Conservation (phyloP, 2,797 vertebrate species). For the Nasua narica region DNA sequence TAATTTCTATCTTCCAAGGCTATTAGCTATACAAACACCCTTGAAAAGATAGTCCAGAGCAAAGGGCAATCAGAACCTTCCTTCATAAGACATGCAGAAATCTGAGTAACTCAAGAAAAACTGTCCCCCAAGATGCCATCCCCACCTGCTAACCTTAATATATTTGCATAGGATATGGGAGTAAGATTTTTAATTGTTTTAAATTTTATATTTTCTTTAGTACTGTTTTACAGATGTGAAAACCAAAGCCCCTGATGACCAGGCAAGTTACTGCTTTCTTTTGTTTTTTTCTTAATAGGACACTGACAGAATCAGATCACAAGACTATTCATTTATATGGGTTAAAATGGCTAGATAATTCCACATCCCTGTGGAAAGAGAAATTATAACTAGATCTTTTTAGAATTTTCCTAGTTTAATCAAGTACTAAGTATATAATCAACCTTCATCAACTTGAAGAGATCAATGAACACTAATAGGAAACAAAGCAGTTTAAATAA, state of each 20-base stretch:
- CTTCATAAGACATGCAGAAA: neutral
- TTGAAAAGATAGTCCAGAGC: neutral
- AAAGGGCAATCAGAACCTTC: neutral
- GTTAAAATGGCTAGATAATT: neutral
- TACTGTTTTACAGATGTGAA: neutral
- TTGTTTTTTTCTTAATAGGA: neutral
- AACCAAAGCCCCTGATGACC: neutral
- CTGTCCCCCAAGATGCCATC: neutral
- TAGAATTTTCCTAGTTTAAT: neutral
- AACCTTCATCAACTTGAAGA: neutral
- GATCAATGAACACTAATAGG: neutral
- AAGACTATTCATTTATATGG: neutral
- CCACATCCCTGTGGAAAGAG: neutral
- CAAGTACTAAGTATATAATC: neutral
- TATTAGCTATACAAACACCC: neutral
- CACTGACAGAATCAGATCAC: neutral
- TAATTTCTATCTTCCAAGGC: neutral
- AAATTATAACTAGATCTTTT: neutral
- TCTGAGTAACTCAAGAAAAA: neutral
- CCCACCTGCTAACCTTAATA: neutral
- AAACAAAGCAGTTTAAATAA: neutral
- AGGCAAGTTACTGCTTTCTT: neutral
- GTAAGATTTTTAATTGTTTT: neutral
- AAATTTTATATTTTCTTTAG: neutral
- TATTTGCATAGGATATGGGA: neutral